Conservation (phyloP, 2,888 invertebrate genomes). For the Holacanthella duospinosa region DNA sequence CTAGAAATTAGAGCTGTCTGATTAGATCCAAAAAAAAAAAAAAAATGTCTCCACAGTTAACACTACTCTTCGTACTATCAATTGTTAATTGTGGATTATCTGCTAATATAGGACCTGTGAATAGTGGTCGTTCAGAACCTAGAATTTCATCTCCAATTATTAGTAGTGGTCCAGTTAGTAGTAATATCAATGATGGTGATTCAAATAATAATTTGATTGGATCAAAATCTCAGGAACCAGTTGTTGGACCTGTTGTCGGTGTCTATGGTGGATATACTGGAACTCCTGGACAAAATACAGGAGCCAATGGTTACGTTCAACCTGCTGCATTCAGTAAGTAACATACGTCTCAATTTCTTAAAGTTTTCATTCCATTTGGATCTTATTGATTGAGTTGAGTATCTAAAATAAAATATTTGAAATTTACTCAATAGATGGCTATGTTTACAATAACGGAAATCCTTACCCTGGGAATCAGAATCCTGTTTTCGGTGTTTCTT, state of each 20-base stretch:
- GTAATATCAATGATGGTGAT: too few relatives aligned
- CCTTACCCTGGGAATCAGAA: neutral
- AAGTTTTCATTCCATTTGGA: too few relatives aligned
- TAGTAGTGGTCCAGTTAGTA: too few relatives aligned
- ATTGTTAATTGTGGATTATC: neutral
- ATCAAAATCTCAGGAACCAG: too few relatives aligned
- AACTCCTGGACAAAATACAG: neutral
- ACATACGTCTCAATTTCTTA: too few relatives aligned
- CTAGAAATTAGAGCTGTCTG: too few relatives aligned
- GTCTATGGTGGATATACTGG: neutral
- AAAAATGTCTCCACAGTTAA: neutral
- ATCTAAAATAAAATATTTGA: neutral
- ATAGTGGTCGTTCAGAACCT: too few relatives aligned
- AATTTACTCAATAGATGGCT: neutral
- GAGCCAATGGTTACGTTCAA: neutral
- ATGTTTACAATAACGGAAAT: neutral
- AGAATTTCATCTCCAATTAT: too few relatives aligned
- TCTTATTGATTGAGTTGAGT: neutral
- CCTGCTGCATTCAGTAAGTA: neutral
- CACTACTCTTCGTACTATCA: neutral
- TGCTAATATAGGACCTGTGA: neutral
- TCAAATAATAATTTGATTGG: too few relatives aligned
- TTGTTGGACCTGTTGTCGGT: neutral
- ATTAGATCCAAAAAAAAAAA: neutral
- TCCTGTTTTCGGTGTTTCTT: constrained; percentile 23